Conservation (phyloP, 1,140 invertebrate species). For the Drosophila paulistorum region DNA sequence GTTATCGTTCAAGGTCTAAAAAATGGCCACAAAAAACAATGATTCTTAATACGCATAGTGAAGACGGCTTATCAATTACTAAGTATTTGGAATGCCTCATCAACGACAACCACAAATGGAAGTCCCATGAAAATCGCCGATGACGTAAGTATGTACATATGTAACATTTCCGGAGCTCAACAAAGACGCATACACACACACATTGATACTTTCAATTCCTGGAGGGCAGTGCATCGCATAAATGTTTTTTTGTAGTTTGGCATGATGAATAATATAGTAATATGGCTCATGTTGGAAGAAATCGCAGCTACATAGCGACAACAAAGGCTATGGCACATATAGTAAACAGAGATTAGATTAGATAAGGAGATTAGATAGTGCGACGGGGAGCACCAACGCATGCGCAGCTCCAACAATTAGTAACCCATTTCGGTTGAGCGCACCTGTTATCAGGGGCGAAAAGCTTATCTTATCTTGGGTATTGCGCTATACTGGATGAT, state of each 20-base stretch:
- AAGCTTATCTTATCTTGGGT: slow-evolving; percentile 56
- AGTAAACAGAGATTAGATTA: slow-evolving; percentile 52
- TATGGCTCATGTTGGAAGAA: slow-evolving; percentile 4
- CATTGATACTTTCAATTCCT: background rate
- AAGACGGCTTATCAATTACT: slow-evolving; percentile 10
- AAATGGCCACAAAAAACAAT: background rate
- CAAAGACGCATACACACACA: slow-evolving; percentile 20
- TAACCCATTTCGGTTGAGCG: slow-evolving; percentile 57
- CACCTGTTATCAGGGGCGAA: slow-evolving; percentile 59
- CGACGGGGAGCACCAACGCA: slow-evolving; percentile 26
- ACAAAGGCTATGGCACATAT: slow-evolving; percentile 26
- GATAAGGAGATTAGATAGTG: background rate
- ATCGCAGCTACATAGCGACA: slow-evolving; percentile 44
- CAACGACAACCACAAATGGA: background rate
- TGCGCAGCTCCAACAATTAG: slow-evolving; percentile 50
- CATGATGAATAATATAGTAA: slow-evolving; percentile 59
- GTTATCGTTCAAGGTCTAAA: slow-evolving; percentile 33
- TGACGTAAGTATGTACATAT: slow-evolving; percentile 40
- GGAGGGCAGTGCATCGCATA: background rate
- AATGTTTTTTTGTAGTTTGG: slow-evolving; percentile 28
- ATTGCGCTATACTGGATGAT: slow-evolving; percentile 53
- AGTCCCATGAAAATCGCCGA: slow-evolving; percentile 8
- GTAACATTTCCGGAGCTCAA: slow-evolving; percentile 36
- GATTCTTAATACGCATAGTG: background rate
- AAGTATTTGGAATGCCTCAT: slow-evolving; percentile 21